Base-by-base conservation (phyloP, 2,797 vertebrate species). In the Clamator glandarius region DNA sequence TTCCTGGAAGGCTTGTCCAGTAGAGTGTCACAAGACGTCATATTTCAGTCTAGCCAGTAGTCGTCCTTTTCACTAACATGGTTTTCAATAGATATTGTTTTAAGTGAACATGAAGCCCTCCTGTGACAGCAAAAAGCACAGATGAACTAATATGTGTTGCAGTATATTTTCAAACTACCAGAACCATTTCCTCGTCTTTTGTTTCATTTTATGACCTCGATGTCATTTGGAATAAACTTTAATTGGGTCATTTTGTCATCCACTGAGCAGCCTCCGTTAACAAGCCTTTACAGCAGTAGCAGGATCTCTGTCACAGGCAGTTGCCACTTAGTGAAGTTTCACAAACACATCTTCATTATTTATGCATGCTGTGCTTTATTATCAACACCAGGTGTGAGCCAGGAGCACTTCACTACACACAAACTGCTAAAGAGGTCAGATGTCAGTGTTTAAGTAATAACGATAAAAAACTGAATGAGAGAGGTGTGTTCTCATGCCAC, bases 321-420 rank as follows among this genome's bases (percentile, higher is more conserved):
- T 97, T 97, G 96, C 97, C 97, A 97, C 97, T 98, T 98, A 98
- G 97, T 96, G 95, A 97, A 97, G 96, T 96, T 97, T 97, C 95
- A 87, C 95, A 96, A 97, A 97, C 95, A 67, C 93, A 97, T 93
- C 96, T 96, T 96, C 96, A 97, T 98, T 98, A 98, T 97, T 98
- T 98, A 98, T 98, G 97, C 97, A 98, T 96, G 94, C 96, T 96
- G 94, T 86, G 92, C 94, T 97, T 96, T 97, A 96, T 95, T 95
- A 86, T 97, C 78, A 58, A 89, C 91, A 92, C 98, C 97, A 97
- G 96, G 97, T 97, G 96, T 97, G 97, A 96, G 95, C 91, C 89
- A 93, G 94, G 92, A 96, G 79, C 93, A 84, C 93, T 96, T 95
- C 92, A 68, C 87, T 68, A 93, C 92, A 87, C 95, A 87, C 94